phyloP scores from a whole-genome alignment of 2,888 invertebrate species.

The Fissipunctia ypsillon region DNA sequence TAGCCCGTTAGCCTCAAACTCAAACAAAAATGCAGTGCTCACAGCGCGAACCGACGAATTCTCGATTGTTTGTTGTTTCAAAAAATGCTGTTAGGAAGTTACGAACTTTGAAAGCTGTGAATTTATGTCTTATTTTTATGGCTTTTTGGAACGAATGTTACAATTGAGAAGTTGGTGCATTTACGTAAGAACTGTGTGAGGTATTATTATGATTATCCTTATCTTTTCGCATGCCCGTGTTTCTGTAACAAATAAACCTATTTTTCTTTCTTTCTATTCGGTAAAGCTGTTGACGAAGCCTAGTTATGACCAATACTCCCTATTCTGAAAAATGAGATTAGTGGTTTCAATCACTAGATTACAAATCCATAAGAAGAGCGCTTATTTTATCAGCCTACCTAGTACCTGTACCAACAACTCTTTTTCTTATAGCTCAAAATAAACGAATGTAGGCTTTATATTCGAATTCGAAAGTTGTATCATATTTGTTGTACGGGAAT shows the following conservation, averaged over 20 bases:
- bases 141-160: not conserved
- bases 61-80: conserved; percentile 52
- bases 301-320: not conserved
- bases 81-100: conserved; percentile 44
- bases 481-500: not conserved
- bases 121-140: conserved; percentile 17
- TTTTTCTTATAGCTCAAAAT: not conserved
- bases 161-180: not conserved
- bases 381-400: not conserved
- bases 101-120: conserved; percentile 33
- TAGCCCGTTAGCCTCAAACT: conserved; percentile 39
- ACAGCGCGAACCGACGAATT: conserved; percentile 29
- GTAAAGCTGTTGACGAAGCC: not conserved
- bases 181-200: not conserved
- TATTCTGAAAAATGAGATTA: not conserved
- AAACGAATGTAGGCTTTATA: not conserved
- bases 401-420: not conserved
- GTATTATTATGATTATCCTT: too few relatives aligned
- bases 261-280: too few relatives aligned
- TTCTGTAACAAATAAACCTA: too few relatives aligned
- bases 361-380: not conserved
- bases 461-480: not conserved
- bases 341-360: not conserved
- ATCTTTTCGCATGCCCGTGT: too few relatives aligned
- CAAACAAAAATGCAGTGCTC: conserved; percentile 48